Evolutionary conservation across 2,888 invertebrate species (phyloP), one percentile per base, ranked within the genome.

Genomic region (Atrina japonica): DNA sequence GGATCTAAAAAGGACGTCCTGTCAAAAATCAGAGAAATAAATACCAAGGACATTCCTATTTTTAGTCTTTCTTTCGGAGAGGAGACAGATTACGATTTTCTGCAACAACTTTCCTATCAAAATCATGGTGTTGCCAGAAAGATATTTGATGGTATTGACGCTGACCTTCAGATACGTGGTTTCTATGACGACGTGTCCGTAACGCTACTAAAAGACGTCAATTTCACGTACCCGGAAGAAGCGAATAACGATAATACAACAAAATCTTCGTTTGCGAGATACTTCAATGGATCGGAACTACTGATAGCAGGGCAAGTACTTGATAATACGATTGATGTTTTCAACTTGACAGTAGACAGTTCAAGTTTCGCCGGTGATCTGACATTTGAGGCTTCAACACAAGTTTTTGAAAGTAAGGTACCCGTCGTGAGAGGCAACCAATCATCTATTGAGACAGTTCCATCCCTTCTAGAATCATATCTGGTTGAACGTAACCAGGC

Each of bases 1-100:
- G 49, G 49, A 49, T 14, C 27, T 14, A 49, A 49, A 49, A 49
- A 49, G n/a, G 25, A 16, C 23, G 49, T 25, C 27, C 49, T 49
- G 5, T 25, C 27, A 11, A 25, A 49, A 18, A 49, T 49, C 23
- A 49, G 14, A 49, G n/a, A n/a, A 14, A 25, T 25, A 9, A 49
- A 49, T 18, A 49, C 27, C 27, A 25, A 49, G 23, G 49, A 49
- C 18, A 49, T 49, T 11, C 49, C 49, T 14, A 49, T 49, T n/a
- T 49, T 25, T 18, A 49, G 49, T 18, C 14, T 49, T 7, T 21
- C 49, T 25, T 49, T 49, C 18, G 49, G 49, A 16, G 14, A 49
- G 49, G 49, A 49, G 3, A 25, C 21, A 49, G 49, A 49, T 2
- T 11, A 14, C 21, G 49, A 49, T 21, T 49, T 49, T 18, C 3